Base-by-base conservation (phyloP, 2,888 invertebrate species). In the Clusia tigrina region DNA sequence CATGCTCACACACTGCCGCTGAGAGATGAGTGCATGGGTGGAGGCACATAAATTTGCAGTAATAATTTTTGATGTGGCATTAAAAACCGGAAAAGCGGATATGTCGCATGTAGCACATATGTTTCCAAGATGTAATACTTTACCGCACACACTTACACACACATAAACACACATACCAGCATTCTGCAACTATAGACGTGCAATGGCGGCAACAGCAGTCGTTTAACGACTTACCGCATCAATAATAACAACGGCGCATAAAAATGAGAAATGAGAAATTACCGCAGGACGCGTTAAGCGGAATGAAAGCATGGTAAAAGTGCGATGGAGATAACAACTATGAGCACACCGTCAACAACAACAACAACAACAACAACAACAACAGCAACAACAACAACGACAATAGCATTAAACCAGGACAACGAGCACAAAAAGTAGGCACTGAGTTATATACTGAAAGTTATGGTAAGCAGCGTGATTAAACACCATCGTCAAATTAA, bases 251-350 rank as follows among this genome's bases (percentile, higher is more conserved):
- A n/a, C n/a, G 10, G 38, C 24, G 55, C 55, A 55, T 55, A 55
- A 55, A 55, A 55, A 55, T 55, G 55, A 55, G 38, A 55, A 55
- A 55, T 55, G 55, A 55, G 22, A 55, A 55, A 55, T 55, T 55
- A 23, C 55, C 38, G 38, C 9, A 38, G 38, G 54, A 38, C 32
- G 37, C 32, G 20, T n/a, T 54, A 54, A 37, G 32, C 38, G 22
- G 10, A 54, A 25, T 24, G 20, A 54, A 26, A 26, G 42, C 10
- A 42, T 42, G 42, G 2, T 42, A 69, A 71, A 71, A 71, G 65
- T 74, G 69, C 73, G 76, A 76, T 76, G 76, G 69, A 67, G 71
- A n/a, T n/a, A n/a, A n/a, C n/a, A n/a, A n/a, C n/a, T n/a, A n/a
- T n/a, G n/a, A n/a, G n/a, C n/a, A 51, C 17, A 51, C 48, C 70